Conservation (phyloP, 2,113 vertebrate species). For the Psilopsiagon aurifrons region DNA sequence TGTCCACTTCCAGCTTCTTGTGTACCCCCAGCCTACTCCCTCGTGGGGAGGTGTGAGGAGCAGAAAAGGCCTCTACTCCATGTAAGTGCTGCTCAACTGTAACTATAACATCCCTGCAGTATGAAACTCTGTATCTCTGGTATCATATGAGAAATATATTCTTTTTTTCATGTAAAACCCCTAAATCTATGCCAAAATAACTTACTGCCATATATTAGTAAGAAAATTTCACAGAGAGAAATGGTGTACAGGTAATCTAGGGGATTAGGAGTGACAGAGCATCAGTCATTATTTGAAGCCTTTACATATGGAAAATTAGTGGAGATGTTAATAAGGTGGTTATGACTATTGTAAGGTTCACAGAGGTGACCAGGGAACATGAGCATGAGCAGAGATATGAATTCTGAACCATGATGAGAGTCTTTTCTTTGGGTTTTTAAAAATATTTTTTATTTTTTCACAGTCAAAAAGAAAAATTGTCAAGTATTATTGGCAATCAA, state of each 20-base stretch:
- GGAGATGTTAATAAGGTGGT: not conserved
- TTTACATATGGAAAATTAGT: not conserved
- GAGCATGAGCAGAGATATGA: not conserved
- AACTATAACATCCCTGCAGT: not conserved
- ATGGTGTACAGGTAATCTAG: not conserved
- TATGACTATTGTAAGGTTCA: not conserved
- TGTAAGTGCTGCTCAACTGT: not conserved
- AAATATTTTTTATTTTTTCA: not conserved
- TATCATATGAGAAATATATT: not conserved
- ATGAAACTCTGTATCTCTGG: not conserved
- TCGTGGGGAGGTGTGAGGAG: not conserved
- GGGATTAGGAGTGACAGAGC: not conserved
- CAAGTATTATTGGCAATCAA: not conserved
- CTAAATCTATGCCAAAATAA: not conserved
- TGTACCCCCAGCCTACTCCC: not conserved
- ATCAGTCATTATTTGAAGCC: not conserved
- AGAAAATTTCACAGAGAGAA: not conserved
- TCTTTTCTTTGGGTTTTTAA: not conserved
- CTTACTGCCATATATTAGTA: not conserved
- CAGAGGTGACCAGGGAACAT: not conserved
- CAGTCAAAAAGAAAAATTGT: not conserved
- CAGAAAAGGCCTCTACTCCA: not conserved
- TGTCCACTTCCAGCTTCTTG: not conserved
- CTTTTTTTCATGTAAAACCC: not conserved
- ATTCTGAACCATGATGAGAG: not conserved